Base-by-base conservation (phyloP, 2,888 invertebrate genomes). In the Scelioninae gen. 2 region DNA sequence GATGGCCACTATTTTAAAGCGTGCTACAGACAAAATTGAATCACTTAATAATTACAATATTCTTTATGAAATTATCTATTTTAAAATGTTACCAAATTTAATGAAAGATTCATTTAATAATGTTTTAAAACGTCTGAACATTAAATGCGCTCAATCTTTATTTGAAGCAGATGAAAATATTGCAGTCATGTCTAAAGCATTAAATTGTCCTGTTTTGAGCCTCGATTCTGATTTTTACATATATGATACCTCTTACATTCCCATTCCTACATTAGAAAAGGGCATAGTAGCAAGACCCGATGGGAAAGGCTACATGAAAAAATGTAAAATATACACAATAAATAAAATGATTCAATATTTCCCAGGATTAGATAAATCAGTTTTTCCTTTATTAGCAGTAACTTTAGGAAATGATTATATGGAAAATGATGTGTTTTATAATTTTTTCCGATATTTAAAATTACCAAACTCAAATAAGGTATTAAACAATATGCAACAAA, bases 151-250 rank as follows among this genome's bases (percentile, higher is more conserved):
- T 45, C 90, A 94, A 55, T 93, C 95, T 81, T 90, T 93, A 77
- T 95, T 93, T 84, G 97, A 98, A 86, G 96, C 96, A 0, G 98
- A 98, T 84, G 91, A 92, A 77, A 93, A 95, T 81, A 91, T 96
- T 60, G 96, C 96, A 0, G 91, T 92, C 0, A 85, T 97, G 77
- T 94, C 96, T 0, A 90, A 92, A 75, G 88, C 90, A 63, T 87
- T 96, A 1, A 88, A 92, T 35, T 96, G 96, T 79, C 96, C 97
- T 0, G 92, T 98, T 1, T 84, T 98, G 2, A 96, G 96, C 81
- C 94, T 93, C 78, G 98, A 98, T 86, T 97, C 97, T 0, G 98
- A 98, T 87, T 98, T 96, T 87, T 96, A 92, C 81, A 92, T 98
- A 75, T 95, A 93, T 85, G 93, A 94, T 86, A 91, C 95, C 0